phyloP scores from a whole-genome alignment of 2,888 invertebrate species.

The Disparrhopalites patrizii region DNA sequence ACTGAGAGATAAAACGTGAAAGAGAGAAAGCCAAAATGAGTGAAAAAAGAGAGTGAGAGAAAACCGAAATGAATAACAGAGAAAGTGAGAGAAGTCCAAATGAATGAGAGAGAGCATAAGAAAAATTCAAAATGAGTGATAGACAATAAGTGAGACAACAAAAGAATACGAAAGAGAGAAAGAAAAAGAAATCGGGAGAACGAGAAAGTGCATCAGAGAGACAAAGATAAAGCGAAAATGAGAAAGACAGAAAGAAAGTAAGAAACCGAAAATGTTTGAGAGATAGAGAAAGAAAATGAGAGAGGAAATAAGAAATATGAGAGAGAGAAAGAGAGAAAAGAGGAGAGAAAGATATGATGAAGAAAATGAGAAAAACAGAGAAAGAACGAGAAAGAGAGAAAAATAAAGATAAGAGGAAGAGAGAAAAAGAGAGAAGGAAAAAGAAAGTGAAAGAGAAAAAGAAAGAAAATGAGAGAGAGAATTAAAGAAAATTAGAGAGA shows the following conservation, averaged over 20 bases:
- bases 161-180: not conserved
- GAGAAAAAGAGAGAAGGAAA: too few relatives aligned
- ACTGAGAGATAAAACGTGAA: not conserved
- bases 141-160: too few relatives aligned
- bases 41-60: not conserved
- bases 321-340: too few relatives aligned
- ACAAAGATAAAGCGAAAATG: not conserved
- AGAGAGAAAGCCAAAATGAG: too few relatives aligned
- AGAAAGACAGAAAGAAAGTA: not conserved
- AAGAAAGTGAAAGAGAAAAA: not conserved
- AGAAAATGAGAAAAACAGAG: too few relatives aligned
- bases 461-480: not conserved
- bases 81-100: not conserved
- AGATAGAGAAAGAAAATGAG: not conserved
- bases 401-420: too few relatives aligned
- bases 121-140: too few relatives aligned
- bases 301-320: too few relatives aligned
- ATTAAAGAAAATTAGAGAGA: not conserved
- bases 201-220: not conserved
- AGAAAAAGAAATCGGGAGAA: not conserved
- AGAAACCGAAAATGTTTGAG: too few relatives aligned
- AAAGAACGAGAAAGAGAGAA: too few relatives aligned
- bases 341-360: not conserved
- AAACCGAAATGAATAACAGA: not conserved
- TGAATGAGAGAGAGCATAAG: not conserved